These are phyloP conservation scores for Coccyzus lansbergi DNA, from an alignment of 2,797 vertebrate species.

Conservation along the genomic window DNA sequence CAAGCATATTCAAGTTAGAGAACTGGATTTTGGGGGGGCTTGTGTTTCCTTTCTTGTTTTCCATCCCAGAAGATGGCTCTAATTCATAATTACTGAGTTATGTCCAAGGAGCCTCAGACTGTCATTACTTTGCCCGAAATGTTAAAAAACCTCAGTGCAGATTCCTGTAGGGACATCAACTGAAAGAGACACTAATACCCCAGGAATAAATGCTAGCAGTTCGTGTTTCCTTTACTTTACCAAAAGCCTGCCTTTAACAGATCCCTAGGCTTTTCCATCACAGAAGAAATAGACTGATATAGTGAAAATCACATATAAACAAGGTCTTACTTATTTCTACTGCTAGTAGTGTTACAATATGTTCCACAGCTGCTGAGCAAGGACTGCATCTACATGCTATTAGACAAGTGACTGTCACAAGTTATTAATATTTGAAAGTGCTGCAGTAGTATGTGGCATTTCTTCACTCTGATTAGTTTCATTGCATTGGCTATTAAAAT, in stretches of 20 bases:
- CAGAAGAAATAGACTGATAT: not conserved
- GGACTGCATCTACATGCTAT: not conserved
- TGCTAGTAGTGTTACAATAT: rapidly evolving
- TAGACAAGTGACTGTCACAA: not conserved
- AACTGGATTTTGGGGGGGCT: rapidly evolving
- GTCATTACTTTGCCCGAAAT: not conserved
- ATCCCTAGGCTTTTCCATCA: not conserved
- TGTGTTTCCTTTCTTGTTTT: not conserved
- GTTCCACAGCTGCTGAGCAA: not conserved
- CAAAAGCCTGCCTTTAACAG: not conserved
- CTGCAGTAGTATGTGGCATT: not conserved
- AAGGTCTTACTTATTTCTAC: not conserved
- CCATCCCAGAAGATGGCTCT: not conserved
- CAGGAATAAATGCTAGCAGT: not conserved
- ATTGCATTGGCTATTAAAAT: not conserved
- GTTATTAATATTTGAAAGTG: not conserved
- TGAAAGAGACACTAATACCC: not conserved
- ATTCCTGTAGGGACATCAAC: not conserved
- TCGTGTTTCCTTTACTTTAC: not conserved
- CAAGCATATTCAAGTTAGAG: not conserved
- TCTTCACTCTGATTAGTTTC: not conserved
- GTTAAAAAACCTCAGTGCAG: not conserved
- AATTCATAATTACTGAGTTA: not conserved
- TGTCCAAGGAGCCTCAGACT: not conserved
- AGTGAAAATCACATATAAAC: not conserved